Percentiles rank a stretch among this genome's conserved stretches.
These are phyloP conservation scores for Heliconius ismenius DNA, from an alignment of 2,888 invertebrate genomes.

Conservation along the genomic window DNA sequence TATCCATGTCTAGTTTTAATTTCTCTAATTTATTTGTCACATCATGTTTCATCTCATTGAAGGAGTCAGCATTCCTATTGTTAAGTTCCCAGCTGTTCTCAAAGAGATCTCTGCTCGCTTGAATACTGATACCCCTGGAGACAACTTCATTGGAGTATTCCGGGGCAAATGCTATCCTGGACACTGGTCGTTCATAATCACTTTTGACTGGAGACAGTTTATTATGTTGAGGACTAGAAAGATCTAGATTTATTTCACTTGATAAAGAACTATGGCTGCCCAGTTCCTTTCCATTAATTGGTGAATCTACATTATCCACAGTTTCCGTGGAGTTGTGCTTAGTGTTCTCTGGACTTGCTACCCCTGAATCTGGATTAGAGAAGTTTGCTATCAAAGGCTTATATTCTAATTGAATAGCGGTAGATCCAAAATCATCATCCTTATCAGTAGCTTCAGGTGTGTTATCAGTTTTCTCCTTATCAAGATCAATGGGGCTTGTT, in stretches of 20 bases:
- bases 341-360: conserved; percentile 81
- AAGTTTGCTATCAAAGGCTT: conserved; percentile 73
- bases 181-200: conserved; percentile 68
- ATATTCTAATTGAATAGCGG: conserved; percentile 66
- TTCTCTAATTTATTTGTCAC: conserved; percentile 59
- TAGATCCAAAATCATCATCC: conserved; percentile 75
- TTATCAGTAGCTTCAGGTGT: conserved; percentile 82
- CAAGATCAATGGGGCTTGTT: conserved; percentile 72
- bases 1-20: conserved; percentile 65
- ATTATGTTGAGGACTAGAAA: conserved; percentile 76
- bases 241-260: conserved; percentile 81
- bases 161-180: conserved; percentile 63
- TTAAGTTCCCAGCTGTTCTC: conserved; percentile 70
- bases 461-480: conserved; percentile 81
- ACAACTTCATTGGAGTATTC: conserved; percentile 73
- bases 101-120: conserved; percentile 65
- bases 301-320: conserved; percentile 75
- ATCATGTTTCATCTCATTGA: conserved; percentile 54
- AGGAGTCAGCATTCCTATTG: conserved; percentile 54
- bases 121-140: conserved; percentile 69
- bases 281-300: conserved; percentile 69
- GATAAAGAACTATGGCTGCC: conserved; percentile 77
- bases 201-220: conserved; percentile 65
- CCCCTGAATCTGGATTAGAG: conserved; percentile 78
- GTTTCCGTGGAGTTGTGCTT: conserved; percentile 81